Conservation (phyloP, 1,140 invertebrate genomes). For the Geopemphigus sp. region DNA sequence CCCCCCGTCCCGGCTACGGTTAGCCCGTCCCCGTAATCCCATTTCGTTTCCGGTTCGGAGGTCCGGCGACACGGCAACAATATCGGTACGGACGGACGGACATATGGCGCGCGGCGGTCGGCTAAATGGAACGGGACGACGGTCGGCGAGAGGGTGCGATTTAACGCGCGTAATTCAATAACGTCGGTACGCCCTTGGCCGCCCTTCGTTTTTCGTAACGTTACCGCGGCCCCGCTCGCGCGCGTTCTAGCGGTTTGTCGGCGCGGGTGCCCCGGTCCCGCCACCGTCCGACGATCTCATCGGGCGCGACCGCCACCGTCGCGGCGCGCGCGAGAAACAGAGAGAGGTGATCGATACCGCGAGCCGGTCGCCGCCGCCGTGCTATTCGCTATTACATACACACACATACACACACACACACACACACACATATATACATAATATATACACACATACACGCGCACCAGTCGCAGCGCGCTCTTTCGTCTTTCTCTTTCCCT, state of each 20-base stretch:
- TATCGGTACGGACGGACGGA: not conserved
- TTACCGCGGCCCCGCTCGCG: too few species aligned
- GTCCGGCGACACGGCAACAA: too few species aligned
- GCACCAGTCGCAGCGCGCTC: too few species aligned
- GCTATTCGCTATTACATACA: not conserved
- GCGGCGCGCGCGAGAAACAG: not conserved
- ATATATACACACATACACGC: not conserved
- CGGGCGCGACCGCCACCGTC: not conserved
- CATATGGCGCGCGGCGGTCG: too few species aligned
- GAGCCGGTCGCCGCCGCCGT: not conserved
- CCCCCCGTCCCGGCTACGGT: too few species aligned
- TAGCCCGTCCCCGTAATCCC: too few species aligned
- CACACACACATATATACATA: not conserved
- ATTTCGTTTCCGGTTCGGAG: too few species aligned
- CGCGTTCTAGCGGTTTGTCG: not conserved
- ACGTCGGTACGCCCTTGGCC: not conserved
- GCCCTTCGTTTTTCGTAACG: not conserved
- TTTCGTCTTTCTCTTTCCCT: too few species aligned
- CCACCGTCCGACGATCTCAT: not conserved
- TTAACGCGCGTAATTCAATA: not conserved
- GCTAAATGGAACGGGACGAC: too few species aligned
- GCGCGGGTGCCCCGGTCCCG: not conserved
- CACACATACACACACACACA: not conserved
- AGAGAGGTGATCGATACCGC: conserved; percentile 28
- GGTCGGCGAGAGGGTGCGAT: too few species aligned